These are phyloP conservation scores for Nasonia oneida DNA, from an alignment of 2,888 invertebrate genomes.

Conservation along the genomic window DNA sequence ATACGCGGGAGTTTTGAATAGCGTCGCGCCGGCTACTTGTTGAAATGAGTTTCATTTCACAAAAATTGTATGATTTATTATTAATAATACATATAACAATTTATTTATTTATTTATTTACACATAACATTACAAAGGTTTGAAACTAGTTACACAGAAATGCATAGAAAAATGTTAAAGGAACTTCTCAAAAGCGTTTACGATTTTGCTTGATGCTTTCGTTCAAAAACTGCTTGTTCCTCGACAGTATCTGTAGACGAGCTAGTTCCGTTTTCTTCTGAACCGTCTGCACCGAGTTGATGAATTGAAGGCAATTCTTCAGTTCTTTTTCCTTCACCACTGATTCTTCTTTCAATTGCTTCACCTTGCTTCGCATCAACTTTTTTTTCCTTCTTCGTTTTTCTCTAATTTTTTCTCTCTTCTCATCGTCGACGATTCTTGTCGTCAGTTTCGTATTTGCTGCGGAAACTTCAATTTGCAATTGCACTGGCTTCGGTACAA, in stretches of 20 bases:
- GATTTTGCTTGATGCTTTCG: not conserved
- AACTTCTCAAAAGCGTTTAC: not conserved
- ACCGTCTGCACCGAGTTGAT: not conserved
- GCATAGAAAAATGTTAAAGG: not conserved
- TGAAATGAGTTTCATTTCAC: not conserved
- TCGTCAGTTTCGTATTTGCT: too few species aligned
- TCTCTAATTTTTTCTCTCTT: not conserved
- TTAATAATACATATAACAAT: too few species aligned
- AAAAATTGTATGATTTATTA: not conserved
- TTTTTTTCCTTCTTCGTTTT: not conserved
- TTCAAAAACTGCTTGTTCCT: not conserved
- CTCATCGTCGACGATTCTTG: too few species aligned
- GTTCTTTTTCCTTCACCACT: not conserved
- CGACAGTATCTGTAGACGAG: not conserved
- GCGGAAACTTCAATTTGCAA: too few species aligned
- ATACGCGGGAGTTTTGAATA: not conserved
- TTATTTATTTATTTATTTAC: too few species aligned
- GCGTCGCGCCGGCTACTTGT: not conserved
- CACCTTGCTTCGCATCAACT: not conserved
- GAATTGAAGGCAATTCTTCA: not conserved
- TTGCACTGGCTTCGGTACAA: too few species aligned
- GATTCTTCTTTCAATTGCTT: conserved; percentile 5
- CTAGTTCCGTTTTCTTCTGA: not conserved
- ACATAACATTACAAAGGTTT: too few species aligned
- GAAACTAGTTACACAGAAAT: too few species aligned